Evolutionary conservation across 2,888 invertebrate species (phyloP), one percentile per base, ranked within the genome.

Genomic region (Drosophila antonietae): DNA sequence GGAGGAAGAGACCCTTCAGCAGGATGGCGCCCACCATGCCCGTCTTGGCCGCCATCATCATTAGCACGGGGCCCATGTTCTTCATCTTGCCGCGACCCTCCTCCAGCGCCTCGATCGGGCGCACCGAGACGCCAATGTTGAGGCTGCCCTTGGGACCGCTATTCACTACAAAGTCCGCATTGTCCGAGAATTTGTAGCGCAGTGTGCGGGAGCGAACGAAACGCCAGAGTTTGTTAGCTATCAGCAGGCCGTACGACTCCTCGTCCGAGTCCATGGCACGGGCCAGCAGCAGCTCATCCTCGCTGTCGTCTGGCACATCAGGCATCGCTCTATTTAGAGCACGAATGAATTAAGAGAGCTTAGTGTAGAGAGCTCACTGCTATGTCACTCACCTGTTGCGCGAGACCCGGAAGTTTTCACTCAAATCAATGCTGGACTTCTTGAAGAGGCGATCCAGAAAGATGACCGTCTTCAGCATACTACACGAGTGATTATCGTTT

Each of bases 391-490:
- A 95, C 95, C 94, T 94, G 75, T 94, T 96, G 91, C 96, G 95
- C 15, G 95, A 95, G 79, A 97, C 95, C 93, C 96, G 95, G 68
- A 97, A 93, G 84, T 96, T 96, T 64, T 96, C 96, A 52, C 95
- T 95, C 52, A 97, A 93, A 87, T 96, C 96, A 88, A 97, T 95
- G 58, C 96, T 95, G 0, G 96, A 95, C 78, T 97, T 97, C 91
- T 97, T 95, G 89, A 97, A 93, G 93, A 97, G 94, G 75, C 95
- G 94, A 93, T 97, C 97, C 93, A 97, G 96, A 91, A 97, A 97
- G 20, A 96, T 95, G 44, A 97, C 95, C 81, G 97, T 92, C 92
- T 97, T 97, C 23, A 96, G 94, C 94, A 97, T 97, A 90, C 96
- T 95, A 91, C 97, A 97, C 10, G 97, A 96, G 43, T 96, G 96